Conservation (phyloP, 1,140 invertebrate species). For the Lineus longissimus region DNA sequence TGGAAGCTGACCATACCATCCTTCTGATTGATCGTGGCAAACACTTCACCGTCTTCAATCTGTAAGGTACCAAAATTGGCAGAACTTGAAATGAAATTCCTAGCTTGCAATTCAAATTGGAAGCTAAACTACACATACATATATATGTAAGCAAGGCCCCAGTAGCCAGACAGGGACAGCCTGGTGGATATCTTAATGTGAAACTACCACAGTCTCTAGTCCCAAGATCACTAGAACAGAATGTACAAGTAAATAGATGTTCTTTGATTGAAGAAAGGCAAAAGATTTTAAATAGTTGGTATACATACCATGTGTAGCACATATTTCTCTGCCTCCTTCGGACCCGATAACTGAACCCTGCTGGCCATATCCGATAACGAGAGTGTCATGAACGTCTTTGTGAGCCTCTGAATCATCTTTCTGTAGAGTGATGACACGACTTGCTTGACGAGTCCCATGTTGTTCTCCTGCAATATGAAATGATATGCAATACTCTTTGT, state of each 20-base stretch:
- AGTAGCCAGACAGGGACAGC: too few species aligned
- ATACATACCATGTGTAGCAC: conserved; percentile 79
- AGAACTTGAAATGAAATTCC: conserved; percentile 8
- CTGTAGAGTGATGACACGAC: conserved; percentile 86
- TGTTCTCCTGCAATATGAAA: conserved; percentile 63
- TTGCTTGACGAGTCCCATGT: conserved; percentile 64
- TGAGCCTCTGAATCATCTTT: conserved; percentile 94
- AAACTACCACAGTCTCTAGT: too few species aligned
- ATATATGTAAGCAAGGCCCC: too few species aligned
- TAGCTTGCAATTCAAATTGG: too few species aligned
- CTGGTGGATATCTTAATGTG: too few species aligned
- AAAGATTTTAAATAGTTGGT: too few species aligned
- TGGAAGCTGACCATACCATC: conserved; percentile 97
- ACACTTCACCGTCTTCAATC: conserved; percentile 97
- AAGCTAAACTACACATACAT: too few species aligned
- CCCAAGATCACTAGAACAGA: too few species aligned
- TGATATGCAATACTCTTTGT: background rate
- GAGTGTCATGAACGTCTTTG: conserved; percentile 94
- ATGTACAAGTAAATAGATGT: too few species aligned
- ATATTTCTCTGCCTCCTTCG: conserved; percentile 86
- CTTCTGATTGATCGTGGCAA: conserved; percentile 94
- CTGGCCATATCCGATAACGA: conserved; percentile 90
- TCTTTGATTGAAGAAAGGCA: too few species aligned
- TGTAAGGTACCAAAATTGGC: conserved; percentile 55
- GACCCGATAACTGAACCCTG: conserved; percentile 77